A percentile compares a stretch with the other conserved stretches of the same genome.
These are phyloP conservation scores for Actinemys pallida DNA, from an alignment of 2,113 vertebrate genomes.

Conservation along the genomic window DNA sequence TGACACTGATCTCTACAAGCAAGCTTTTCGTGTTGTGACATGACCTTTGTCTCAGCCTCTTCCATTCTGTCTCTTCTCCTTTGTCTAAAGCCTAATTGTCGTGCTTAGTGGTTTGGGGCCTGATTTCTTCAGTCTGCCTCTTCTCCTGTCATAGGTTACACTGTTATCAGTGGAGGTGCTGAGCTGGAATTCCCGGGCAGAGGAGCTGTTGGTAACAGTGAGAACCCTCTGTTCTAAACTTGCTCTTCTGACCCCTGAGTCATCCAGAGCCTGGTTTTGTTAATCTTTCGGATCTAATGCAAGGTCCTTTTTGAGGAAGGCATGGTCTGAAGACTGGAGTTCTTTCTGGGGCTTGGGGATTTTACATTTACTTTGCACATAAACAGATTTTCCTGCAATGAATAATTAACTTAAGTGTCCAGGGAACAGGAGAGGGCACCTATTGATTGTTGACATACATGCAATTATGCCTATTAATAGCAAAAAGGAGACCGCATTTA, in stretches of 20 bases:
- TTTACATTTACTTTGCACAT: background rate
- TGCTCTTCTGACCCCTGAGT: background rate
- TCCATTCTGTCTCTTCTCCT: background rate
- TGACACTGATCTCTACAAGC: background rate
- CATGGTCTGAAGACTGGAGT: background rate
- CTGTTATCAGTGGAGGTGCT: background rate
- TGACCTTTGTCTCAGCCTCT: background rate
- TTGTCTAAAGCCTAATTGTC: background rate
- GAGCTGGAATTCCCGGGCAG: background rate
- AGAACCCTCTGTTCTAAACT: background rate
- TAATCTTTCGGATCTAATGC: background rate
- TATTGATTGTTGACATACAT: background rate
- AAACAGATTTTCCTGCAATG: background rate
- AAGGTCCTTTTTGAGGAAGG: background rate
- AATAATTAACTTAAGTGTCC: background rate
- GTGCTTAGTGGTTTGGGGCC: background rate
- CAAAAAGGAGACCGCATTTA: background rate
- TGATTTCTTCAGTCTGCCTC: background rate
- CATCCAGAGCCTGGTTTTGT: background rate
- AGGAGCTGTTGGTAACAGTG: background rate
- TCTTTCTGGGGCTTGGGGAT: background rate
- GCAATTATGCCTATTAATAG: background rate
- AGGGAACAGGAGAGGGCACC: background rate
- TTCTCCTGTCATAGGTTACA: no score
- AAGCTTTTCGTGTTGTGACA: fast-evolving